Evolutionary conservation across 2,113 vertebrate species (phyloP).

Genomic region (Isichthys henryi): DNA sequence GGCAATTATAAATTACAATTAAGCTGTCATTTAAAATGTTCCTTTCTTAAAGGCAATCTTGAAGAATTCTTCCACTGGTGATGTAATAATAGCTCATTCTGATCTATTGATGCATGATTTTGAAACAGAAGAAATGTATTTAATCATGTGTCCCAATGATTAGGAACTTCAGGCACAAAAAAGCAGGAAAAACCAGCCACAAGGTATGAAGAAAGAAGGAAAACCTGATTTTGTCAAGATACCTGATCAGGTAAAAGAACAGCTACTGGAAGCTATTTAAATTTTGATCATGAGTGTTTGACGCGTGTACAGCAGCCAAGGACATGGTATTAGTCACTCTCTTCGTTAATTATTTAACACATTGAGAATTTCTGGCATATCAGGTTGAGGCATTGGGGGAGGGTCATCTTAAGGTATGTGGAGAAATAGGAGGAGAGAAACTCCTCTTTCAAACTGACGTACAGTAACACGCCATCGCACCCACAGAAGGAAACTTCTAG

Average conservation of each 20-base stretch:
- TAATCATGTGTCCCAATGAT: background rate
- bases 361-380: background rate
- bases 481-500: background rate
- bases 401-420: background rate
- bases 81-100: background rate
- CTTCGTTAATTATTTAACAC: background rate
- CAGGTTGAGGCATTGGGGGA: background rate
- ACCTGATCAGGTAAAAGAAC: background rate
- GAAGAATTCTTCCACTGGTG: background rate
- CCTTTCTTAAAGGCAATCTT: background rate
- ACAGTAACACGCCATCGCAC: background rate
- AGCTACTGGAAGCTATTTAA: background rate
- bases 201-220: background rate
- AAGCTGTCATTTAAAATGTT: background rate
- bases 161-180: background rate
- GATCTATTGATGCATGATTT: background rate
- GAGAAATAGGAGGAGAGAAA: background rate
- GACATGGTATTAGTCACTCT: background rate
- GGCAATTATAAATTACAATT: background rate
- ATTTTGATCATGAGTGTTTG: background rate
- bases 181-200: background rate
- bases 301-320: background rate
- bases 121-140: background rate
- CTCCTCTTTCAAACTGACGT: background rate
- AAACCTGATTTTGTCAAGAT: background rate